These are phyloP conservation scores for Aromia moschata DNA, from an alignment of 2,888 invertebrate genomes.

Conservation along the genomic window DNA sequence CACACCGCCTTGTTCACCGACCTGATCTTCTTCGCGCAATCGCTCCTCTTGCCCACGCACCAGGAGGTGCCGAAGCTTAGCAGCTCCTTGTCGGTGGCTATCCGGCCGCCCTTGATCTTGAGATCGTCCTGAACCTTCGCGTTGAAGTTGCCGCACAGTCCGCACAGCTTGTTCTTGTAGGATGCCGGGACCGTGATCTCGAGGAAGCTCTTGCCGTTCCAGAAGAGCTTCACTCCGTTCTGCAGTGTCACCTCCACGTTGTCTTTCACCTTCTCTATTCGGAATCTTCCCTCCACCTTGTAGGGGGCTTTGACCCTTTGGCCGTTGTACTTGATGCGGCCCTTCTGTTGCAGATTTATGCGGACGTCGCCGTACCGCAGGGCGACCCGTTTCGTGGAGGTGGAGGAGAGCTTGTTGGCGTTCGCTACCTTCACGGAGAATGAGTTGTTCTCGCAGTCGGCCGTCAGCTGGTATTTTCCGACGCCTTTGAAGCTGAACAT, in stretches of 20 bases:
- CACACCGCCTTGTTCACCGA: conserved; percentile 28
- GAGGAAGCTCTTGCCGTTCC: conserved; percentile 93
- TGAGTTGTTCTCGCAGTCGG: conserved; percentile 82
- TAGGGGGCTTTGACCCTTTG: conserved; percentile 66
- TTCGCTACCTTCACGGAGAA: conserved; percentile 92
- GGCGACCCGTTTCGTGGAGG: conserved; percentile 90
- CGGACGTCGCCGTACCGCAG: conserved; percentile 78
- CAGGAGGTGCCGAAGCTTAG: conserved; percentile 88
- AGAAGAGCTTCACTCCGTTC: conserved; percentile 84
- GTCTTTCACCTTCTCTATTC: conserved; percentile 73
- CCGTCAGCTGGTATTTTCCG: conserved; percentile 89
- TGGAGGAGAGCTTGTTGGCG: conserved; percentile 79
- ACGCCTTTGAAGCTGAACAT: conserved; percentile 94
- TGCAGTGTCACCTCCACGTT: conserved; percentile 74
- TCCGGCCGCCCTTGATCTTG: conserved; percentile 70
- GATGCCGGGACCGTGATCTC: conserved; percentile 82
- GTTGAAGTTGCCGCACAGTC: conserved; percentile 96
- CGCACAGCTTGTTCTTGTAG: conserved; percentile 83
- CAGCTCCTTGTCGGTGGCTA: conserved; percentile 71
- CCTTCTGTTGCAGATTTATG: conserved; percentile 86
- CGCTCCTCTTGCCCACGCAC: conserved; percentile 75
- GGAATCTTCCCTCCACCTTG: conserved; percentile 61
- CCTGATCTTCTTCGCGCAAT: conserved; percentile 47
- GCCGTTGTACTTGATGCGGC: conserved; percentile 88
- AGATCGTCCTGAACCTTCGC: conserved; percentile 87